Conservation (phyloP, 2,888 invertebrate genomes). For the Plusia festucae region DNA sequence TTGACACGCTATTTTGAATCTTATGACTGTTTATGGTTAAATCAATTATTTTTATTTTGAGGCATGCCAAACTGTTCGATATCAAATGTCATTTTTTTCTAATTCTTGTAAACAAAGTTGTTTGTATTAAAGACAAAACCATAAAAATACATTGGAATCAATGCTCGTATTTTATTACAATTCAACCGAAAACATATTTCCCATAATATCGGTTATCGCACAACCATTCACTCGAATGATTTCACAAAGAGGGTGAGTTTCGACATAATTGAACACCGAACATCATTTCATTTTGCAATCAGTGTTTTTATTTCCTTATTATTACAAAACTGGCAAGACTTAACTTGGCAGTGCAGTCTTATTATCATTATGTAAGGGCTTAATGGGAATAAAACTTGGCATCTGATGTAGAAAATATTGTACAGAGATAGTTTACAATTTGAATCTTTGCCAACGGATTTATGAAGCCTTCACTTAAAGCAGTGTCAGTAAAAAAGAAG, state of each 20-base stretch:
- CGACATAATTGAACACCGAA: slow-evolving; percentile 4
- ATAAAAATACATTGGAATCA: not conserved
- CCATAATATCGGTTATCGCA: not conserved
- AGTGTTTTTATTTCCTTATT: not conserved
- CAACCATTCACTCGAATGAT: not conserved
- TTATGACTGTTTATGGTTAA: not conserved
- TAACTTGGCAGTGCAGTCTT: slow-evolving; percentile 19
- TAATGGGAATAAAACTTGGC: slow-evolving; percentile 24
- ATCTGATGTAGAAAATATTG: slow-evolving; percentile 20
- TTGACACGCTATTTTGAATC: not conserved
- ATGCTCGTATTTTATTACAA: not conserved
- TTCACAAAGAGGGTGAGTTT: not conserved
- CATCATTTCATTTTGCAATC: not conserved
- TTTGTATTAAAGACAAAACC: not conserved
- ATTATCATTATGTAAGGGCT: slow-evolving; percentile 19
- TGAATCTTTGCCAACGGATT: slow-evolving; percentile 24
- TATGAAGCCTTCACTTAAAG: not conserved
- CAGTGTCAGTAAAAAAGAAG: not conserved
- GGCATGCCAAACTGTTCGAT: no score
- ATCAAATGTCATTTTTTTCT: no score
- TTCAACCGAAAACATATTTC: not conserved
- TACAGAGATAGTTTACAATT: slow-evolving; percentile 6
- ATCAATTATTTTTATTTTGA: no score
- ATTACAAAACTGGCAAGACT: slow-evolving; percentile 7
- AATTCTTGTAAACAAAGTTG: not conserved